Base-by-base conservation (phyloP, 2,888 invertebrate genomes). In the Epicampocera succincta region DNA sequence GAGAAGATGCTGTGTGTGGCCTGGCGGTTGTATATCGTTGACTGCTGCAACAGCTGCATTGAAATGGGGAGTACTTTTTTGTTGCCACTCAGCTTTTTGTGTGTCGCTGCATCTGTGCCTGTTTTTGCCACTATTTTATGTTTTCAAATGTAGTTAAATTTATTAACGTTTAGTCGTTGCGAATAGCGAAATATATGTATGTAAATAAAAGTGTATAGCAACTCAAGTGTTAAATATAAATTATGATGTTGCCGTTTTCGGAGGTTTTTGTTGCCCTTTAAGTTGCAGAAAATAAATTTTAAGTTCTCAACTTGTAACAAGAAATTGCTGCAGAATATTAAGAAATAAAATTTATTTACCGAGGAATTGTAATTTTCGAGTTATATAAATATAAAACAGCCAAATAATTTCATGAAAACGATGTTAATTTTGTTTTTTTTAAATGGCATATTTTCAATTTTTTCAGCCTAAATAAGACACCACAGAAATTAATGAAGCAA, bases 191-290 rank as follows among this genome's bases (percentile, higher is more conserved):
- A 33, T n/a, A n/a, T n/a, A n/a, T n/a, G n/a, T n/a, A 33, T 1
- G 6, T 33, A 19, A 33, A 17, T 13, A 65, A 38, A 38, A 9
- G 12, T 12, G 1, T 19, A 19, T 29, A 52, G 2, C 17, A 65
- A 17, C 74, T 50, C 58, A 60, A 68, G 75, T 66, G 66, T 75
- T 75, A 60, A 75, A 60, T 52, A 68, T 68, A 68, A 58, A 60
- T 75, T 75, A 66, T 66, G 56, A 15, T 66, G 25, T 66, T 66
- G 25, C 3, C 1, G 9, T 33, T 33, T 33, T 33, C 33, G 8
- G 5, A 6, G 33, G 6, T 33, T 33, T 9, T 33, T 33, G 33
- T 33, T 33, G 33, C 33, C 33, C 33, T 33, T 9, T 33, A 33
- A 6, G 8, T 9, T 5, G 33, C 33, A 8, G 33, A 33, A 33